Base-by-base conservation (phyloP, 2,113 vertebrate species). In the Orcinus orca region DNA sequence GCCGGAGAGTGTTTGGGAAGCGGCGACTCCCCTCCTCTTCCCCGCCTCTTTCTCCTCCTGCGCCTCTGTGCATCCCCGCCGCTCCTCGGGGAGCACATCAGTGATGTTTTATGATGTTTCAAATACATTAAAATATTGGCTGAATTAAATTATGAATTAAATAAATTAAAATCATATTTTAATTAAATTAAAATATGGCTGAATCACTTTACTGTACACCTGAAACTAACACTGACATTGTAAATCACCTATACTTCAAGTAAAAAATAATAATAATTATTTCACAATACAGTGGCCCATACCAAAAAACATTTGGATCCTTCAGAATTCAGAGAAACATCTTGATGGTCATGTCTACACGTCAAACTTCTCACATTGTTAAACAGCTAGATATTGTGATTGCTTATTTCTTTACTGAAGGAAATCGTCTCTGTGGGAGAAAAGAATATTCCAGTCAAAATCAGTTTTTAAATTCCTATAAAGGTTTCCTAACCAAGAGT, bases 1-100 rank as follows among this genome's bases (percentile, higher is more conserved):
- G 7, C 41, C 7, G 41, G 41, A 44, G 41, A 44, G 41, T 7
- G n/a, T n/a, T n/a, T n/a, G 7, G 41, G 41, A 44, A 8, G 7
- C 6, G 41, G 6, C 41, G 41, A 44, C 41, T 44, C 41, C 41
- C 7, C 41, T 44, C 41, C 41, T 82, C 83, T 93, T 85, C 96
- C 96, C 94, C 96, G 81, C 96, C 97, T 96, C 97, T 96, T 96
- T 96, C 96, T 98, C 88, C 96, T 44, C 80, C 98, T 6, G 95
- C 95, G 92, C 92, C 97, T 96, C n/a, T 25, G 91, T 53, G 73
- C 96, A 38, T 96, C 95, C 44, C 0, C 68, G 93, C 97, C 29
- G 95, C 93, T 97, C 97, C 96, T 98, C 71, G 96, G 95, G 96
- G 96, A 97, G 98, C 53, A 53, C 53, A 53, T 53, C 53, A 14